These are phyloP conservation scores for Rhizomys pruinosus DNA, from an alignment of 2,113 vertebrate species.

Conservation along the genomic window DNA sequence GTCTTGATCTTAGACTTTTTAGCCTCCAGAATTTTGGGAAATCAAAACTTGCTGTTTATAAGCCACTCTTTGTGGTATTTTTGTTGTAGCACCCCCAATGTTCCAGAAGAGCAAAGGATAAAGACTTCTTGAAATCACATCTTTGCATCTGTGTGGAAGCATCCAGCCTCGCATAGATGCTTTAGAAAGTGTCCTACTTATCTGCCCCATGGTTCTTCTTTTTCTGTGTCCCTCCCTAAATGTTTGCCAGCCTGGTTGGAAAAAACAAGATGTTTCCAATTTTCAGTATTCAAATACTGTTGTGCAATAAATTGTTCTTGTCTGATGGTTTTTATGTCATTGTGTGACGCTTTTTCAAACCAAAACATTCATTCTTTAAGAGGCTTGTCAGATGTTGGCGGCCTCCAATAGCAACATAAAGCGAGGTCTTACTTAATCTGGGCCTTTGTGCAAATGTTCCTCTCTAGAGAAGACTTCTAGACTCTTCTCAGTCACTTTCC, in stretches of 20 bases:
- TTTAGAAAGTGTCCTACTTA: conserved; percentile 22
- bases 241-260: conserved; percentile 34
- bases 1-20: background rate
- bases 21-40: background rate
- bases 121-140: background rate
- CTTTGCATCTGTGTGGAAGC: background rate
- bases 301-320: conserved; percentile 31
- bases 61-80: background rate
- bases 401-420: background rate
- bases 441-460: background rate
- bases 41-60: background rate
- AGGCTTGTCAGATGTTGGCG: conserved; percentile 37
- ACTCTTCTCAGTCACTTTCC: background rate
- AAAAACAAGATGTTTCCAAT: conserved; percentile 46
- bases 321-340: conserved; percentile 53
- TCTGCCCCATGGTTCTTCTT: background rate
- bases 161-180: background rate
- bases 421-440: background rate
- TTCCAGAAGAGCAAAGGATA: background rate
- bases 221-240: background rate
- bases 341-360: conserved; percentile 30
- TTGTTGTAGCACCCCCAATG: background rate
- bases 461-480: background rate
- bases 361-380: conserved; percentile 9
- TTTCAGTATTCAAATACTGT: conserved; percentile 32